Evolutionary conservation across 1,140 invertebrate genomes (phyloP).

Genomic region (Steinernema khuongi): DNA sequence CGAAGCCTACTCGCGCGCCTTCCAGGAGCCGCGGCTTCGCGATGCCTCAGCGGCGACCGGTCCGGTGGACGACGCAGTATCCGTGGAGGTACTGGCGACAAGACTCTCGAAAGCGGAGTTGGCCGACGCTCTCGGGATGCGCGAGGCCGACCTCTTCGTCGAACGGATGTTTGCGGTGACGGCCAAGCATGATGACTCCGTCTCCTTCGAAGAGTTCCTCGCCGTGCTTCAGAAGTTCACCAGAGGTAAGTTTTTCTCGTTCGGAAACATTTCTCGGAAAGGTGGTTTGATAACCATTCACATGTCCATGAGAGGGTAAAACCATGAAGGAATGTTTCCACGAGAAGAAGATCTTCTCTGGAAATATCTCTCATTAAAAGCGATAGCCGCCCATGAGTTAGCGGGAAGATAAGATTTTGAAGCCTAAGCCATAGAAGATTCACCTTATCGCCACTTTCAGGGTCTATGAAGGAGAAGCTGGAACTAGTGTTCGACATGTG

Average conservation of each 20-base stretch:
- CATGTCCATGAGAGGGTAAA: slow-evolving; percentile 59
- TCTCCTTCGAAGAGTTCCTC: slow-evolving; percentile 95
- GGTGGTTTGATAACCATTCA: neutral
- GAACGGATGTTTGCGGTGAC: slow-evolving; percentile 87
- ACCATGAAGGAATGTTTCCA: no score
- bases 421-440: no score
- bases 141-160: slow-evolving; percentile 88
- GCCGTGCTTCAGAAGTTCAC: slow-evolving; percentile 67
- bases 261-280: neutral
- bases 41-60: slow-evolving; percentile 28
- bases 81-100: slow-evolving; percentile 38
- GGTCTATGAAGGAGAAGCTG: slow-evolving; percentile 89
- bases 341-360: no score
- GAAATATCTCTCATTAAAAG: no score
- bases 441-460: slow-evolving; percentile 70
- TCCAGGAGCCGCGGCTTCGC: slow-evolving; percentile 45
- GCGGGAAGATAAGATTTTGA: no score
- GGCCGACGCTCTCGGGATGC: slow-evolving; percentile 92
- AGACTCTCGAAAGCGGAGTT: slow-evolving; percentile 84
- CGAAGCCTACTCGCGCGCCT: slow-evolving; percentile 77
- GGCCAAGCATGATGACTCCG: slow-evolving; percentile 71
- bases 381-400: no score
- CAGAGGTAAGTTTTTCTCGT: slow-evolving; percentile 24
- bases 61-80: slow-evolving; percentile 35
- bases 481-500: slow-evolving; percentile 98